Conservation (phyloP, 2,888 invertebrate species). For the Trilocha varians region DNA sequence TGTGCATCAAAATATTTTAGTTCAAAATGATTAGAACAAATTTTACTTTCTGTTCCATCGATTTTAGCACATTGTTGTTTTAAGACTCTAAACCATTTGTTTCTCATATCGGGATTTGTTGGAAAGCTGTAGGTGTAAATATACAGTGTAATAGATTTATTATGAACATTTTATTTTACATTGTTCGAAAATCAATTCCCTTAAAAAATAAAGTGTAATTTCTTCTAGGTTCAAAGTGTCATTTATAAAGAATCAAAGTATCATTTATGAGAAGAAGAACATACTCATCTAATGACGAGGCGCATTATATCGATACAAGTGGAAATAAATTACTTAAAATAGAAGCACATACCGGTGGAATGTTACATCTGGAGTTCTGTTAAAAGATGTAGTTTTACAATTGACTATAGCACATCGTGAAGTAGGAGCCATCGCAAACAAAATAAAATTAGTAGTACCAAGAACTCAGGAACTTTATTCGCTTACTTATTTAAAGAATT, state of each 20-base stretch:
- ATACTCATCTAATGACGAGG: not conserved
- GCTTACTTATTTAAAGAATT: too few species aligned
- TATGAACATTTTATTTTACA: not conserved
- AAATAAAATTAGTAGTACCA: too few species aligned
- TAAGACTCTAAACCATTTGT: constrained; percentile 46
- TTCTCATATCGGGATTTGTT: constrained; percentile 36
- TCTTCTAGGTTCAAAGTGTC: not conserved
- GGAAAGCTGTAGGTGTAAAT: not conserved
- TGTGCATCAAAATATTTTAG: constrained; percentile 45
- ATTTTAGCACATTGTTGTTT: constrained; percentile 44
- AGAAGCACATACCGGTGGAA: constrained; percentile 49
- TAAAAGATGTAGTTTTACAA: constrained; percentile 44
- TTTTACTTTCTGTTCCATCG: constrained; percentile 50
- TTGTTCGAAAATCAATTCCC: too few species aligned
- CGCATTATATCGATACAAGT: not conserved
- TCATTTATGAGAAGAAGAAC: too few species aligned
- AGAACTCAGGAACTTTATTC: too few species aligned
- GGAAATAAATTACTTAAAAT: not conserved
- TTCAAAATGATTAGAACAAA: constrained; percentile 61
- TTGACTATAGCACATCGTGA: constrained; percentile 42
- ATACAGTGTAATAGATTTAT: not conserved
- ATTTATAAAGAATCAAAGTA: not conserved
- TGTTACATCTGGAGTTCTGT: constrained; percentile 40
- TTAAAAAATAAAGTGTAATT: too few species aligned
- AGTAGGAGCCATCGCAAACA: constrained; percentile 27